Evolutionary conservation across 2,113 vertebrate genomes (phyloP).

Genomic region (Blennius ocellaris): DNA sequence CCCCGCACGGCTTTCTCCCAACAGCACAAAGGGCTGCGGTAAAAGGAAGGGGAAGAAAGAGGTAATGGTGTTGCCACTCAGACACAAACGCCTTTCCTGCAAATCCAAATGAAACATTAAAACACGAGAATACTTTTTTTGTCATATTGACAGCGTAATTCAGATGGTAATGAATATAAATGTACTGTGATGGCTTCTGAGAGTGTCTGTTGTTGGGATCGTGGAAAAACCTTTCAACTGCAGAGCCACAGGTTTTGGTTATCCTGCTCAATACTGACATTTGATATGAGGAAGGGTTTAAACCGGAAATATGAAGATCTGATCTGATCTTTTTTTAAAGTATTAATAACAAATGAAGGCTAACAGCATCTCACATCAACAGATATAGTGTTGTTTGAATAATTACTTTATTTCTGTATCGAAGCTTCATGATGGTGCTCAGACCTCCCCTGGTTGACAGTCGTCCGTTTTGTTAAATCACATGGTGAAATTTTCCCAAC

Average conservation of each 20-base stretch:
- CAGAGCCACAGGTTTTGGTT: conserved; percentile 3
- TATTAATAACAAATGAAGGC: no score
- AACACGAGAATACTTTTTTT: conserved; percentile 6
- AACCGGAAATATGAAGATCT: no score
- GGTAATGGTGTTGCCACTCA: conserved; percentile 28
- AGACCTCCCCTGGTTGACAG: no score
- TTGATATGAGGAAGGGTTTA: conserved; percentile 17
- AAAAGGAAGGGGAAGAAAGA: neutral
- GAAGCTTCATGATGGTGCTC: no score
- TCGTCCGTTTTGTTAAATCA: no score
- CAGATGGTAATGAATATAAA: conserved; percentile 32
- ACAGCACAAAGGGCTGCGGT: conserved; percentile 30
- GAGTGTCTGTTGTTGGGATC: conserved; percentile 4
- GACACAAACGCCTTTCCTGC: conserved; percentile 4
- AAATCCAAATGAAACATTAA: neutral
- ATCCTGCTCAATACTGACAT: neutral
- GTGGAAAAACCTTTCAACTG: neutral
- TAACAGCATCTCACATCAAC: no score
- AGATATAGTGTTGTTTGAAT: no score
- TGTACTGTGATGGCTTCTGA: neutral
- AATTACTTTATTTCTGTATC: no score
- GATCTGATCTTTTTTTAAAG: no score
- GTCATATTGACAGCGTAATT: conserved; percentile 6
- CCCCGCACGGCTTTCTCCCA: conserved; percentile 22
- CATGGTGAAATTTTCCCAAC: no score